Base-by-base conservation (phyloP, 2,888 invertebrate genomes). In the Ectemnius continuus region DNA sequence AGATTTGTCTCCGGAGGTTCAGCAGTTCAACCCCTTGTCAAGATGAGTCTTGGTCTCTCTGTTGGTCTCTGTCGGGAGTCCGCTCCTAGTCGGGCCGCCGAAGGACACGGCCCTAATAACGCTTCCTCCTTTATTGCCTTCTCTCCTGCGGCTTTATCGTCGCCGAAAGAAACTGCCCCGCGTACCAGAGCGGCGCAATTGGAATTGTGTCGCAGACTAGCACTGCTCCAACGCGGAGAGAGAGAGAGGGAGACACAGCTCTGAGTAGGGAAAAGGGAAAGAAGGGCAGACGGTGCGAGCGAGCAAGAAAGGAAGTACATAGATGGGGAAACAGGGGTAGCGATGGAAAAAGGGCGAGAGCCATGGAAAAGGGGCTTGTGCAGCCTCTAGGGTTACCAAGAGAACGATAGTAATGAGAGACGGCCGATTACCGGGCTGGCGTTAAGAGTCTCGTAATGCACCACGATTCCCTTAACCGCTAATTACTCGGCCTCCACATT, bases 31-130 rank as follows among this genome's bases (percentile, higher is more conserved):
- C 83, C 86, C 85, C 82, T 83, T 83, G 83, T 80, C 36, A 36
- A 36, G 36, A 36, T 11, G 36, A 36, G 36, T 6, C 36, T 36
- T 4, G 36, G 36, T 36, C 36, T 36, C 36, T 36, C 36, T 36
- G 36, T 36, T 36, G 6, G 8, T 36, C 36, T 36, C 36, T 36
- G 36, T 36, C 36, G 36, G 36, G 36, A 36, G 36, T 36, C 11
- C 36, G 5, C 36, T 36, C 36, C 36, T 36, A 36, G 68, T 63
- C 73, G 48, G 67, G 74, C 63, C 58, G 75, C 70, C 75, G 79
- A 84, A 85, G 80, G 78, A 82, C 81, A 74, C 75, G 76, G 83
- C 84, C 86, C 86, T 88, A 86, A 87, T 88, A 86, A 88, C 82
- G 83, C 84, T 87, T 86, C 82, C 80, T 82, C 81, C 80, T 87